Conservation (phyloP, 2,113 vertebrate genomes). For the Scartelaos histophorus region DNA sequence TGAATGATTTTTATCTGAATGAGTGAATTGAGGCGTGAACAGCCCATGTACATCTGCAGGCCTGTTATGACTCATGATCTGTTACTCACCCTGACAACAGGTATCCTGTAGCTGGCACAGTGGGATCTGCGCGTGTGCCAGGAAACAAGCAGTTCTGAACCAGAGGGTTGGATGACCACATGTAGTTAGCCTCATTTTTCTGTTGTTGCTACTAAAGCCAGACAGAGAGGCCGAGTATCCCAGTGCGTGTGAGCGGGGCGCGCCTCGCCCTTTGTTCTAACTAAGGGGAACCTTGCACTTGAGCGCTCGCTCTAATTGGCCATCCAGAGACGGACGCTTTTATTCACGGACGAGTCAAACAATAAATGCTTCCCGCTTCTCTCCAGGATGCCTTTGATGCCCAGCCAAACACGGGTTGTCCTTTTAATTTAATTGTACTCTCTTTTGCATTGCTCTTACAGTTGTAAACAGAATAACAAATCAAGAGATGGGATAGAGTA, state of each 20-base stretch:
- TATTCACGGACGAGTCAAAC: constrained; percentile 63
- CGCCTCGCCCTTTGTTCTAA: constrained; percentile 33
- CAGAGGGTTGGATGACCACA: constrained; percentile 60
- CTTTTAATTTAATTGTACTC: constrained; percentile 55
- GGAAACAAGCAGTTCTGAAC: constrained; percentile 61
- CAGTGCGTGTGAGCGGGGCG: constrained; percentile 23
- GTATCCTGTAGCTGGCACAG: constrained; percentile 59
- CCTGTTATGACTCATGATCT: constrained; percentile 50
- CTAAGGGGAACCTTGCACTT: constrained; percentile 53
- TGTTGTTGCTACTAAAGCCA: constrained; percentile 43
- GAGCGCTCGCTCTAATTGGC: constrained; percentile 67
- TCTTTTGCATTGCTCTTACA: constrained; percentile 32
- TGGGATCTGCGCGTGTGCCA: constrained; percentile 42
- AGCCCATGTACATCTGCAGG: neutral
- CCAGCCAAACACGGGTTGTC: constrained; percentile 45
- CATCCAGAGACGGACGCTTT: constrained; percentile 64
- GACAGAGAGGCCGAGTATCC: constrained; percentile 34
- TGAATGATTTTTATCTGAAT: neutral
- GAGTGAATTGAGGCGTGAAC: neutral
- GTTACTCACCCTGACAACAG: constrained; percentile 40
- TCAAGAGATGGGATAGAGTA: constrained; percentile 21
- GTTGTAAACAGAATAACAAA: constrained; percentile 54
- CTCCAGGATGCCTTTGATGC: constrained; percentile 60
- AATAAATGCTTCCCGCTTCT: constrained; percentile 58
- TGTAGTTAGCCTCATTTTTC: constrained; percentile 47